phyloP scores from a whole-genome alignment of 2,888 invertebrate genomes.

The Drosophila anceps region DNA sequence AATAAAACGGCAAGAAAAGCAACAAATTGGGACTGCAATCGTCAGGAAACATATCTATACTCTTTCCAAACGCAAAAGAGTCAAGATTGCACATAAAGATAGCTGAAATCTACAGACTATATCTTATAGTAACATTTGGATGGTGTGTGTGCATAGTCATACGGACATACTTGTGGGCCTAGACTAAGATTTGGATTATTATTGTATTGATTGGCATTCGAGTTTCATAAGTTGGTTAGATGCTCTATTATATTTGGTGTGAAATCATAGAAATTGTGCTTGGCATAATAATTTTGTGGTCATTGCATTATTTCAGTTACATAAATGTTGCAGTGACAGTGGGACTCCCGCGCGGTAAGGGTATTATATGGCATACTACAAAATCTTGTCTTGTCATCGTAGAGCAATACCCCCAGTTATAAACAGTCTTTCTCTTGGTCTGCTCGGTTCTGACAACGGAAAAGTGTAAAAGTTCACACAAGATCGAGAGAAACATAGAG shows the following conservation, averaged over 20 bases:
- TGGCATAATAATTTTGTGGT: background rate
- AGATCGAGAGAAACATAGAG: background rate
- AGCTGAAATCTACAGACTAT: background rate
- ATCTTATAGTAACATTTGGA: too few species aligned
- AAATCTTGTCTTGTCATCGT: conserved; percentile 70
- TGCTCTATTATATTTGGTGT: background rate
- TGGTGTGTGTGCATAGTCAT: background rate
- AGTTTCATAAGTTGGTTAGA: background rate
- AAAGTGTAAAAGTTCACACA: conserved; percentile 76
- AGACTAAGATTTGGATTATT: background rate
- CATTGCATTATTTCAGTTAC: background rate
- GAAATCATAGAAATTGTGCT: background rate
- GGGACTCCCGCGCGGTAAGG: conserved; percentile 17
- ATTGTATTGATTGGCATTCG: background rate
- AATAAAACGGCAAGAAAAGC: conserved; percentile 57
- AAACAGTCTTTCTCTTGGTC: conserved; percentile 68
- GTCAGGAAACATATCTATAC: conserved; percentile 33
- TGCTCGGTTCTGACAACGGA: conserved; percentile 44
- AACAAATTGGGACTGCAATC: conserved; percentile 31
- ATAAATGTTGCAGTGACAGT: background rate
- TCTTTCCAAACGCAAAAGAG: conserved; percentile 22
- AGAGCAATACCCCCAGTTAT: conserved; percentile 75
- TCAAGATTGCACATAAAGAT: background rate
- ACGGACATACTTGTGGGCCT: background rate
- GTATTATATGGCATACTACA: conserved; percentile 50